Evolutionary conservation across 2,113 vertebrate species (phyloP), one percentile per base, ranked within the genome.

Genomic region (Gallinago jamesoni): DNA sequence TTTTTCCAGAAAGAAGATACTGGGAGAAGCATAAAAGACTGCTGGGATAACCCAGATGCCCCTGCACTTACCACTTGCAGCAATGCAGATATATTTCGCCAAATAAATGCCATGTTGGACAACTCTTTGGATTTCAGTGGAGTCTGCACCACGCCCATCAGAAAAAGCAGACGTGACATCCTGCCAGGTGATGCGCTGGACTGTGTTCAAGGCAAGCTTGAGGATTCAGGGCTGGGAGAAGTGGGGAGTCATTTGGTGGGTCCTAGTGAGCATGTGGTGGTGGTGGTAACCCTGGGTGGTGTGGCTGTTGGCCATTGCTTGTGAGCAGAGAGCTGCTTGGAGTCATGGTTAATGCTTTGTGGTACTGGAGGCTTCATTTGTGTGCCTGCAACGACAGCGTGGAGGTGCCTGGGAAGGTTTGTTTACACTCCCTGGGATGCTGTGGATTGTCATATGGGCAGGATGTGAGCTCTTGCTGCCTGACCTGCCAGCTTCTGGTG

Each of bases 61-160:
- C 98, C 99, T 77, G 99, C 99, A 4, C 97, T 99, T 85, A 99
- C 99, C 70, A 99, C 99, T 13, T 99, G 99, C 97, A 99, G 99
- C 98, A 99, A 99, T 98, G 99, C 99, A 24, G 98, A 98, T 92
- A 98, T 99, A 96, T 99, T 99, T 97, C 99, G 99, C 90, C 98
- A 98, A 96, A 99, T 99, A 99, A 99, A 99, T 96, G 99, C 98
- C 75, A 99, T 99, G 98, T 96, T 99, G 98, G 99, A 99, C 84
- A 99, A 99, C 96, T 99, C 99, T 30, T 97, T 99, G 98, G 99
- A 99, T 93, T 98, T 99, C 96, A 99, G 98, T 52, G 98, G 99
- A 67, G 99, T 99, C 96, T 99, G 99, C 97, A 99, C 99, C 70
- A 99, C 99, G 3, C 99, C 99, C 6, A 90, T 98, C 96, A 95